phyloP scores from a whole-genome alignment of 2,113 vertebrate species.

The Neotoma lepida region DNA sequence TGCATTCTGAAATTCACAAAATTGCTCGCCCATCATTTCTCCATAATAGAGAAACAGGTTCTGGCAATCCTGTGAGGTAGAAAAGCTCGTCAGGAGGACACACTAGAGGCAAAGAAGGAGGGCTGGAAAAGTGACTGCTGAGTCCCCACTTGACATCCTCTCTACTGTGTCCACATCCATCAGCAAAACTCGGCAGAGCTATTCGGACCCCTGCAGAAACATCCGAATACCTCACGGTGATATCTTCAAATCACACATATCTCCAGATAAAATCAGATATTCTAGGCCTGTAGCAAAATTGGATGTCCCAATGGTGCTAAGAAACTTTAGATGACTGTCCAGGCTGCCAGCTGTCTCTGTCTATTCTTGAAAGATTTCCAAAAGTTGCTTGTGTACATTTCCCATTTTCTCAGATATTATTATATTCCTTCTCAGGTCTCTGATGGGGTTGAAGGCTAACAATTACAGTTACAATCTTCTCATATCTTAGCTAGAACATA shows the following conservation, averaged over 20 bases:
- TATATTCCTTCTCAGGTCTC: no score
- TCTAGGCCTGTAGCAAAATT: no score
- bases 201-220: neutral
- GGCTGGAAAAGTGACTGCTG: neutral
- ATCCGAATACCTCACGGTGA: neutral
- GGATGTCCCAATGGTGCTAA: no score
- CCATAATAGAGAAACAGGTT: neutral
- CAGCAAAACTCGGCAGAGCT: neutral
- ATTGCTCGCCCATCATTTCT: neutral
- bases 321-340: no score
- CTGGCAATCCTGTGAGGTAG: neutral
- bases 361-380: no score
- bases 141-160: neutral
- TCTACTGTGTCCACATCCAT: neutral
- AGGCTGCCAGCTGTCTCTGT: no score
- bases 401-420: no score
- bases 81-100: neutral
- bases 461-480: no score
- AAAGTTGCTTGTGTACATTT: no score
- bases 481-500: no score
- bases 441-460: no score
- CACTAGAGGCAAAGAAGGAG: neutral
- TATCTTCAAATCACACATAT: neutral
- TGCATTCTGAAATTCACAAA: neutral
- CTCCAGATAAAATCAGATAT: slow-evolving; percentile 22